phyloP scores from a whole-genome alignment of 2,113 vertebrate genomes.

The Paralichthys olivaceus region DNA sequence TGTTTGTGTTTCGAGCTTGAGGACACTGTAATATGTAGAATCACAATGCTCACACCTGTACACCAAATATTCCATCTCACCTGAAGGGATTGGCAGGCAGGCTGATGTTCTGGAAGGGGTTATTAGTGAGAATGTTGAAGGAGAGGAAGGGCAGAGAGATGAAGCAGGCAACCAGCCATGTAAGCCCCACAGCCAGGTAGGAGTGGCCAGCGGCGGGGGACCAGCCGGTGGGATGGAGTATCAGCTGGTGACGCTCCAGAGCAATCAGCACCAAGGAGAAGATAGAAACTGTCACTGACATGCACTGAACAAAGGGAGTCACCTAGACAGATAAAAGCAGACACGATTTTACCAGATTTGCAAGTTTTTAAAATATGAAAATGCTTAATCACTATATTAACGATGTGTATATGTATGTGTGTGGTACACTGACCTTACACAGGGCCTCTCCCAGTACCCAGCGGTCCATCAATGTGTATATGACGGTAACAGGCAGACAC shows the following conservation, averaged over 20 bases:
- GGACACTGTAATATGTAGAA: too few species aligned
- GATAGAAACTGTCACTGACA: slow-evolving; percentile 82
- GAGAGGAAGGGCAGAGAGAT: slow-evolving; percentile 83
- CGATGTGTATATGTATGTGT: not conserved
- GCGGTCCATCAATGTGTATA: slow-evolving; percentile 85
- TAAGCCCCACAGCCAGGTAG: slow-evolving; percentile 80
- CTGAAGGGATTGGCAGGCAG: slow-evolving; percentile 78
- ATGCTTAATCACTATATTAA: too few species aligned
- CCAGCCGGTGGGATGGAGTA: slow-evolving; percentile 84
- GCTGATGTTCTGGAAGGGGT: slow-evolving; percentile 81
- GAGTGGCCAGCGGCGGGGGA: slow-evolving; percentile 79
- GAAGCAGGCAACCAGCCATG: slow-evolving; percentile 79
- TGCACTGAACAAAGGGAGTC: slow-evolving; percentile 83
- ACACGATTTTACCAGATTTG: not conserved
- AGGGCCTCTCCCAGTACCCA: slow-evolving; percentile 83
- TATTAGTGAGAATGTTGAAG: slow-evolving; percentile 80
- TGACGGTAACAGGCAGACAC: slow-evolving; percentile 83
- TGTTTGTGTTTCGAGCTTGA: too few species aligned
- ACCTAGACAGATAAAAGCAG: slow-evolving; percentile 55
- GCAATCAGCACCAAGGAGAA: slow-evolving; percentile 83
- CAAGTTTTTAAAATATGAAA: not conserved
- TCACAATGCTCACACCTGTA: not conserved
- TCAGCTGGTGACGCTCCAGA: slow-evolving; percentile 84
- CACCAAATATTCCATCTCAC: slow-evolving; percentile 35
- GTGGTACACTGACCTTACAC: slow-evolving; percentile 73